A percentile compares a stretch with the other conserved stretches of the same genome.
Conservation (phyloP, 2,797 vertebrate genomes). For the Lutjanus campechanus region DNA sequence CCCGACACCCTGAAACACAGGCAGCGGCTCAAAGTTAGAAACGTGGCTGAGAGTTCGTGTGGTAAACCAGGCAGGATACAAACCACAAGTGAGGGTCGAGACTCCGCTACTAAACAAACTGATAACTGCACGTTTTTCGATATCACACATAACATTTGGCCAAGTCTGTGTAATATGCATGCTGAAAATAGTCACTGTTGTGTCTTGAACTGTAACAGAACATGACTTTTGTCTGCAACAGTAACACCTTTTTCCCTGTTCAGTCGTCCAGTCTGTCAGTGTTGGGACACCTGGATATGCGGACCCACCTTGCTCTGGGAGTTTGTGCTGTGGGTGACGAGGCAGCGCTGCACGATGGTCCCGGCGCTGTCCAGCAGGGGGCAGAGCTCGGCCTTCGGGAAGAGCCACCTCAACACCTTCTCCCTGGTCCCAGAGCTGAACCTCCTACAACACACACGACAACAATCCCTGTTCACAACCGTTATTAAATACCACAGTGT, state of each 20-base stretch:
- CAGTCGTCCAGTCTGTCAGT: background rate
- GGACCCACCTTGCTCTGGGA: conserved; percentile 81
- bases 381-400: conserved; percentile 83
- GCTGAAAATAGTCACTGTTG: too few relatives aligned
- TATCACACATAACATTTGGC: too few relatives aligned
- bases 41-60: background rate
- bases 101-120: background rate
- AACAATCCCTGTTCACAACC: background rate
- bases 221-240: background rate
- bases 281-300: background rate
- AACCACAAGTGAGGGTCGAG: background rate
- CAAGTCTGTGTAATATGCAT: too few relatives aligned
- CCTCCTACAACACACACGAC: conserved; percentile 73
- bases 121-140: background rate
- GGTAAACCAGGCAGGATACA: background rate
- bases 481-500: too few relatives aligned
- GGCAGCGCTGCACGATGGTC: conserved; percentile 83
- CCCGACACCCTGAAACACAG: conserved; percentile 83
- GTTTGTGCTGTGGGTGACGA: conserved; percentile 81
- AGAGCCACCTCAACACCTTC: conserved; percentile 85
- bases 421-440: conserved; percentile 80
- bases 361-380: conserved; percentile 84
- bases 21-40: background rate
- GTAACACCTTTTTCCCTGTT: background rate
- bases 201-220: too few relatives aligned